These are phyloP conservation scores for Apis laboriosa DNA, from an alignment of 1,140 invertebrate genomes.

Conservation along the genomic window DNA sequence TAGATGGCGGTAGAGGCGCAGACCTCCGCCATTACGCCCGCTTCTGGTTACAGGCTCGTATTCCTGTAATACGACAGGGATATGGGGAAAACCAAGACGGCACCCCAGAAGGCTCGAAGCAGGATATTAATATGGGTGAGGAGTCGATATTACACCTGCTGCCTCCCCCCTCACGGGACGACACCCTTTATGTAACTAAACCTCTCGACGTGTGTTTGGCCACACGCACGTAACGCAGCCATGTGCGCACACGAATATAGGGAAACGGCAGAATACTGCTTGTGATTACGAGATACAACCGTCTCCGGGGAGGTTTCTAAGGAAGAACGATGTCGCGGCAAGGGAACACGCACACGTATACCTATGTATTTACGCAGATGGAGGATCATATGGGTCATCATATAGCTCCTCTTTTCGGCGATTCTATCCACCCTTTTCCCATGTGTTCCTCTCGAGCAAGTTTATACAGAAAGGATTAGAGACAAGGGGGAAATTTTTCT, in stretches of 20 bases:
- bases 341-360: conserved; percentile 4
- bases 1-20: background rate
- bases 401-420: background rate
- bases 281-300: conserved; percentile 47
- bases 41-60: conserved; percentile 16
- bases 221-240: background rate
- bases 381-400: conserved; percentile 7
- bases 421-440: no score
- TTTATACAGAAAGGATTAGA: background rate
- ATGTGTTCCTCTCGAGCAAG: background rate
- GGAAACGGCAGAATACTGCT: background rate
- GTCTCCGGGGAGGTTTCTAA: conserved; percentile 31
- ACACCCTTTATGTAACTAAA: conserved; percentile 55
- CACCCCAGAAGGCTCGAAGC: conserved; percentile 23
- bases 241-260: background rate
- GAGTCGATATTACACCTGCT: conserved; percentile 65
- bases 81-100: conserved; percentile 34
- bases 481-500: background rate
- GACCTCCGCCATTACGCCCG: background rate
- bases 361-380: background rate
- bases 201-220: conserved; percentile 23
- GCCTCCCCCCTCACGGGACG: conserved; percentile 32
- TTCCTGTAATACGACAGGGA: conserved; percentile 29
- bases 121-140: conserved; percentile 60
- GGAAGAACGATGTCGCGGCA: conserved; percentile 36